phyloP scores from a whole-genome alignment of 2,888 invertebrate genomes.

The Smittia aterrima region DNA sequence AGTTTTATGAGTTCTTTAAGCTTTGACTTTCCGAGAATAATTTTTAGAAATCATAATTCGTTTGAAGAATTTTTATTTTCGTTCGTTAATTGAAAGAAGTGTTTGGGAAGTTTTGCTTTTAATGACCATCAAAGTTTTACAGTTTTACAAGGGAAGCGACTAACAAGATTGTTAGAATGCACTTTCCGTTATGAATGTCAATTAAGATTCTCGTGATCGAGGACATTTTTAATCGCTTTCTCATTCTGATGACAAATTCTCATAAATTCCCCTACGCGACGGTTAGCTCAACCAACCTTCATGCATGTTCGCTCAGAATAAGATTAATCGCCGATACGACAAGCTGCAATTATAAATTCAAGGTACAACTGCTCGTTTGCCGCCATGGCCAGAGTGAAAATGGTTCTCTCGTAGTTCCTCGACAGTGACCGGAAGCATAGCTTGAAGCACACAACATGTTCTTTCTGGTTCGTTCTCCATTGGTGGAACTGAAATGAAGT shows the following conservation, averaged over 20 bases:
- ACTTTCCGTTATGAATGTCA: slow-evolving; percentile 11
- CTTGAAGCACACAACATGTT: slow-evolving; percentile 37
- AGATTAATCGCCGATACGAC: slow-evolving; percentile 7
- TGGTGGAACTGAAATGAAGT: slow-evolving; percentile 35
- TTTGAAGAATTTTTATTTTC: not conserved
- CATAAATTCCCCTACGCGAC: not conserved
- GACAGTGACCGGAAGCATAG: slow-evolving; percentile 32
- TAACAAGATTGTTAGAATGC: not conserved
- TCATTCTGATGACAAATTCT: slow-evolving; percentile 12
- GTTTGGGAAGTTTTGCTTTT: slow-evolving; percentile 5
- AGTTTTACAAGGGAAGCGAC: slow-evolving; percentile 10
- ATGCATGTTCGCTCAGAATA: not conserved
- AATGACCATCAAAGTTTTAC: slow-evolving; percentile 20
- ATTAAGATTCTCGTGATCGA: not conserved
- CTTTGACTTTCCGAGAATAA: not conserved
- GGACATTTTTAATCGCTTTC: not conserved
- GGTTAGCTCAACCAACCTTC: slow-evolving; percentile 4
- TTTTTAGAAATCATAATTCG: slow-evolving; percentile 27
- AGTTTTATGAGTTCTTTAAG: slow-evolving; percentile 21
- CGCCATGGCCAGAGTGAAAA: slow-evolving; percentile 14
- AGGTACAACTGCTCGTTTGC: slow-evolving; percentile 3
- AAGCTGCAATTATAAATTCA: slow-evolving; percentile 35
- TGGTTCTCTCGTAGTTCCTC: slow-evolving; percentile 35
- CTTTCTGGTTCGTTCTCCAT: slow-evolving; percentile 34
- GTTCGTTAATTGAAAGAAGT: slow-evolving; percentile 26